Base-by-base conservation (phyloP, 2,888 invertebrate genomes). In the Stenotaenia linearis region DNA sequence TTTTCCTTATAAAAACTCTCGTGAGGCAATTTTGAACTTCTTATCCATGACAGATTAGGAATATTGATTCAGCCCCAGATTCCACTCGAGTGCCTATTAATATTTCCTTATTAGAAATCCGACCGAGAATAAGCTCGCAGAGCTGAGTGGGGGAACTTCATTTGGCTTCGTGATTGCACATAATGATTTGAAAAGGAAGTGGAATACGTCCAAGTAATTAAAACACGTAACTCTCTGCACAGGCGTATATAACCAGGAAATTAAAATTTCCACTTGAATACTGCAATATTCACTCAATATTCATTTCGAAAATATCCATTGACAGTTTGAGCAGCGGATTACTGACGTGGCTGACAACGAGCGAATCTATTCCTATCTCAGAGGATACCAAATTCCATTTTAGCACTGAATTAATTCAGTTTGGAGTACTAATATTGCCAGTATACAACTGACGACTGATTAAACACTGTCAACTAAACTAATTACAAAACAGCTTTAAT, bases 401-500 rank as follows among this genome's bases (percentile, higher is more conserved):
- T 28, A 69, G 25, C 69, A 69, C 28, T 28, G 15, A 69, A 69
- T 69, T 69, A 69, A 69, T 69, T 69, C 69, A 69, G 25, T 69
- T 69, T 69, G 69, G 25, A 69, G 25, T 25, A 69, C 69, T 69
- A 69, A 69, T 69, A 69, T 69, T 69, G 28, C 25, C n/a, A 28
- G 25, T 28, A 28, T 28, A 25, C 69, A 69, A 69, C 25, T 69
- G 69, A 69, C 69, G 69, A 69, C 69, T 69, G 69, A 69, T 69
- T 69, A 69, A 69, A 69, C 69, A 69, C 69, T 69, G 69, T 69
- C 69, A 69, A 25, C 69, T 69, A 69, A 69, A 69, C 69, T 69
- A 69, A 69, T 69, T 69, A 69, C 69, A 69, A 69, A 69, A 69
- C 69, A 69, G 69, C 69, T 69, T 69, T 69, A 69, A 69, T 69